Evolutionary conservation across 92 coral and sea anemone genomes (phyloP).

Genomic region (Diadumene lineata): DNA sequence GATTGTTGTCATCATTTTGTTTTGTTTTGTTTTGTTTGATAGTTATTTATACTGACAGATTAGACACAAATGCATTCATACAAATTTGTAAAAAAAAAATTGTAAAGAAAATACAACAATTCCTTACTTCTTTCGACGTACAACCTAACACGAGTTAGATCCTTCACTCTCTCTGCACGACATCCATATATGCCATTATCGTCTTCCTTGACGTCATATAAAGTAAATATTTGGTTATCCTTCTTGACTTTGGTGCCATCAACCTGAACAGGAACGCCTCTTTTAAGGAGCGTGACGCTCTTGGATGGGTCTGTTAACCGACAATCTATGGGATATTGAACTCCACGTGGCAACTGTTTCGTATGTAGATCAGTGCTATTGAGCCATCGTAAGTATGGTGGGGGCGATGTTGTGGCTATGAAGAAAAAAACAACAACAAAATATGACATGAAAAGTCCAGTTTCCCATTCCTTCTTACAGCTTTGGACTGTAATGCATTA

Average conservation of each 20-base stretch:
- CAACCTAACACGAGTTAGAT: slow-evolving; percentile 3
- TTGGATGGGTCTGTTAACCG: slow-evolving; percentile 39
- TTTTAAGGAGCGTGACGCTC: slow-evolving; percentile 20
- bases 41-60: no score
- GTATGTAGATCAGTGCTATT: neutral
- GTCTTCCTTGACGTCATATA: slow-evolving; percentile 1
- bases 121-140: slow-evolving; percentile 29
- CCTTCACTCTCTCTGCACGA: slow-evolving; percentile 21
- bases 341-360: neutral
- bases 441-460: no score
- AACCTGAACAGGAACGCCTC: neutral
- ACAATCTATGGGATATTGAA: slow-evolving; percentile 48
- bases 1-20: no score
- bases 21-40: no score
- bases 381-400: slow-evolving; percentile 40
- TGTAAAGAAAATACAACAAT: no score
- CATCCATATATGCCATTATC: slow-evolving; percentile 36
- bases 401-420: slow-evolving; percentile 26
- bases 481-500: no score
- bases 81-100: no score
- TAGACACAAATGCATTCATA: no score
- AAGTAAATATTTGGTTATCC: slow-evolving; percentile 52
- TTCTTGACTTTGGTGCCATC: slow-evolving; percentile 23
- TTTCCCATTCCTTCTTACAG: no score
- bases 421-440: no score